Evolutionary conservation across 2,888 invertebrate species (phyloP).

Genomic region (Melolontha melolontha): DNA sequence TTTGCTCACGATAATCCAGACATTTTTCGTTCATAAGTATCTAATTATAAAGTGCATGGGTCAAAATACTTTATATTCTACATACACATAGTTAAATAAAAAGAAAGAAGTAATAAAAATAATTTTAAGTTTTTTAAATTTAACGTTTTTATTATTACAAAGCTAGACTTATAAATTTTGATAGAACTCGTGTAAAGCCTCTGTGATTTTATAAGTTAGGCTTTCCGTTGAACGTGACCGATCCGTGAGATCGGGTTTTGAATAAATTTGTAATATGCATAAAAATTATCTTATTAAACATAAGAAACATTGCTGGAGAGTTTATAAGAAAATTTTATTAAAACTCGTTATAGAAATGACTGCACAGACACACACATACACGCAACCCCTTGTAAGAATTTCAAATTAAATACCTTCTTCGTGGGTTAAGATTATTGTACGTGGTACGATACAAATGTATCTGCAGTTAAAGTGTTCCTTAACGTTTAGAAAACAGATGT

Average conservation of each 20-base stretch:
- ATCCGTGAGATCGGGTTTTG: constrained; percentile 21
- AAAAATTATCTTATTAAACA: constrained; percentile 34
- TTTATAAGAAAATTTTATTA: constrained; percentile 34
- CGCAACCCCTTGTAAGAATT: constrained; percentile 24
- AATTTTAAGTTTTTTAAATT: constrained; percentile 13
- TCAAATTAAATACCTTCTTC: constrained; percentile 29
- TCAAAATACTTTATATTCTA: constrained; percentile 16
- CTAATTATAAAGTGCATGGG: constrained; percentile 33
- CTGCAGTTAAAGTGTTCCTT: constrained; percentile 4
- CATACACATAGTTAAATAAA: neutral
- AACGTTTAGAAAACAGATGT: constrained; percentile 14
- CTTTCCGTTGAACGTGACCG: constrained; percentile 8
- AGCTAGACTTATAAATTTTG: too few species aligned
- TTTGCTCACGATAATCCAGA: constrained; percentile 34
- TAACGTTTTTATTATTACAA: neutral
- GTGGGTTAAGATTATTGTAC: constrained; percentile 2
- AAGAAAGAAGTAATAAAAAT: neutral
- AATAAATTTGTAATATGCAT: constrained; percentile 37
- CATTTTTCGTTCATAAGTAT: constrained; percentile 27
- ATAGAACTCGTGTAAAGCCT: neutral
- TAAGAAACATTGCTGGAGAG: constrained; percentile 16
- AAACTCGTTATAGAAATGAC: constrained; percentile 22
- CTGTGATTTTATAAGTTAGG: constrained; percentile 1
- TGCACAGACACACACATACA: constrained; percentile 15
- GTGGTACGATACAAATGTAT: constrained; percentile 7